Evolutionary conservation across 35 echinoderm and acorn worm species (phyloP).

Genomic region (Heliocidaris tuberculata): DNA sequence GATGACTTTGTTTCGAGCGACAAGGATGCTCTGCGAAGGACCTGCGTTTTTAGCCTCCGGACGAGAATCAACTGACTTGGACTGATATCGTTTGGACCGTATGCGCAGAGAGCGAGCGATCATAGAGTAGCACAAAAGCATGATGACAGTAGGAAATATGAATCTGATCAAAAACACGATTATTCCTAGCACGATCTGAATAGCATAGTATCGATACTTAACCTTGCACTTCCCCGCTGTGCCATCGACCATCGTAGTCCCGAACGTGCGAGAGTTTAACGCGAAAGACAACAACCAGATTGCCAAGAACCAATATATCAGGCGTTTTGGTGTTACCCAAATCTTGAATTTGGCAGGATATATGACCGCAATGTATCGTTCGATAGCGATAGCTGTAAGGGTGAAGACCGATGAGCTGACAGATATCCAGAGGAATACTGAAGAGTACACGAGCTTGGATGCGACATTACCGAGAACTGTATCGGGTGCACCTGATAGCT

Average conservation of each 20-base stretch:
- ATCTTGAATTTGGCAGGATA: conserved; percentile 68
- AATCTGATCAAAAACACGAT: conserved; percentile 2
- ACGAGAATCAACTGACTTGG: background rate
- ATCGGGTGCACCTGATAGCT: background rate
- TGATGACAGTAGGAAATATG: background rate
- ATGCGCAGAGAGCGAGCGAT: background rate
- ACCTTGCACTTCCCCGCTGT: background rate
- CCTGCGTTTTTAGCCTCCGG: background rate
- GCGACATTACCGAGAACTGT: conserved; percentile 54
- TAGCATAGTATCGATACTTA: background rate
- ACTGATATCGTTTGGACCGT: background rate
- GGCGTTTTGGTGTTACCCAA: background rate
- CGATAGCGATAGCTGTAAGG: conserved; percentile 78
- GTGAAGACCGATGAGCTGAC: too few relatives aligned
- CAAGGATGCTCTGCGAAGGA: background rate
- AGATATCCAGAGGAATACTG: too few relatives aligned
- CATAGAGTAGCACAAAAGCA: background rate
- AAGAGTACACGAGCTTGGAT: conserved; percentile 70
- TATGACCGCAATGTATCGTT: conserved; percentile 84
- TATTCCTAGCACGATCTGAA: background rate
- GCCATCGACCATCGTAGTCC: background rate
- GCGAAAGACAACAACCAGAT: conserved; percentile 17
- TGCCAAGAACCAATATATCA: background rate
- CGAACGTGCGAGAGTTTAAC: conserved; percentile 16
- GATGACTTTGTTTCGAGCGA: conserved; percentile 7